These are phyloP conservation scores for Papilio elwesi DNA, from an alignment of 2,888 invertebrate species.

Conservation along the genomic window DNA sequence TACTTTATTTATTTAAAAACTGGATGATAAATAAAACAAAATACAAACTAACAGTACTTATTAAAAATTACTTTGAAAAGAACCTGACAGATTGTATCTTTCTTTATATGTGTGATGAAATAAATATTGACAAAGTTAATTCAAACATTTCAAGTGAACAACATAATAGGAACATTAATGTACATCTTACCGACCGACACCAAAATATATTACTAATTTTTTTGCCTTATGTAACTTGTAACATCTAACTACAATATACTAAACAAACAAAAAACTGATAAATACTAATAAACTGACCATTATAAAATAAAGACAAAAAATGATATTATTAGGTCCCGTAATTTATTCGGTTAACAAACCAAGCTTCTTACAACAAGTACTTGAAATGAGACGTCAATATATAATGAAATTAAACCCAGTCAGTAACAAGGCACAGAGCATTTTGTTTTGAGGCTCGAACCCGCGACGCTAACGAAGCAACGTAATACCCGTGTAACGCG, in stretches of 20 bases:
- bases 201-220: background rate
- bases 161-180: background rate
- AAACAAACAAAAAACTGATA: background rate
- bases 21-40: no score
- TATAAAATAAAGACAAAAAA: no score
- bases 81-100: no score
- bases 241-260: background rate
- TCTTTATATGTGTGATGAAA: no score
- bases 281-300: no score
- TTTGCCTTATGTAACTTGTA: background rate
- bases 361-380: background rate
- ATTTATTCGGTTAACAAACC: background rate
- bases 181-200: slow-evolving; percentile 3
- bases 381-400: background rate
- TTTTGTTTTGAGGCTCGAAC: slow-evolving; percentile 21
- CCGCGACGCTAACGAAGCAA: slow-evolving; percentile 19
- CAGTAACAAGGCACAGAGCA: background rate
- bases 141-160: no score
- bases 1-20: background rate
- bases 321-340: no score
- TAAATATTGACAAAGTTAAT: no score
- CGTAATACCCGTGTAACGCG: slow-evolving; percentile 48
- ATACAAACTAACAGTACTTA: no score
- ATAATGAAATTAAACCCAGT: slow-evolving; percentile 4
- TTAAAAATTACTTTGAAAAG: no score